These are phyloP conservation scores for Sinhomidia bicolor DNA, from an alignment of 2,888 invertebrate genomes.

Conservation along the genomic window DNA sequence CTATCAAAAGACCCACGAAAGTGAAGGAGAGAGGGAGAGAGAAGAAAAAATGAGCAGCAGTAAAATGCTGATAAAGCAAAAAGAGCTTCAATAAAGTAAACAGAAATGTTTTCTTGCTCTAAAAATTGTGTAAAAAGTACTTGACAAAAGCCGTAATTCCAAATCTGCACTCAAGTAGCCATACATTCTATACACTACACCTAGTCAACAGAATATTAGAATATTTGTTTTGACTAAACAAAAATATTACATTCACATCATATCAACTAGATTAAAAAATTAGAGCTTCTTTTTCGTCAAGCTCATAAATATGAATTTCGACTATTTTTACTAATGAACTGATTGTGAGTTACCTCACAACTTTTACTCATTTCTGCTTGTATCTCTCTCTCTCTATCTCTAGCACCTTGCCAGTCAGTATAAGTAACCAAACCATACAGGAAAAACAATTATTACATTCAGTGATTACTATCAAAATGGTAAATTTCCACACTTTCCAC, in stretches of 20 bases:
- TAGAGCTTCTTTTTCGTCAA: background rate
- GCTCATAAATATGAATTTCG: constrained; percentile 41
- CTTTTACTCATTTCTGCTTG: background rate
- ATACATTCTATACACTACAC: background rate
- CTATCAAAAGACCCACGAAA: too few relatives aligned
- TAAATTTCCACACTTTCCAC: constrained; percentile 56
- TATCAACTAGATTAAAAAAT: background rate
- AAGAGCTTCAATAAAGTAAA: too few relatives aligned
- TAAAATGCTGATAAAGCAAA: too few relatives aligned
- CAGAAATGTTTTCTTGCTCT: too few relatives aligned
- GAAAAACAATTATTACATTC: constrained; percentile 46
- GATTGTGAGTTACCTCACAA: background rate
- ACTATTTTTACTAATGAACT: constrained; percentile 41
- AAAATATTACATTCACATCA: background rate
- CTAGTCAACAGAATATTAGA: background rate
- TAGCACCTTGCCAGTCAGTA: too few relatives aligned
- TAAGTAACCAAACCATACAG: constrained; percentile 27
- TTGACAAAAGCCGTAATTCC: too few relatives aligned
- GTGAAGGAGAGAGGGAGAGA: too few relatives aligned
- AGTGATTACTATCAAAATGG: constrained; percentile 38
- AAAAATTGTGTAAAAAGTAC: too few relatives aligned
- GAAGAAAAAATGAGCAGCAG: too few relatives aligned
- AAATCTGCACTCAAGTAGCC: background rate
- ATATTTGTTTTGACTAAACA: background rate
- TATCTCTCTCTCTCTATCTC: background rate